Evolutionary conservation across 2,888 invertebrate genomes (phyloP).

Genomic region (Arrhopalites spinosus): DNA sequence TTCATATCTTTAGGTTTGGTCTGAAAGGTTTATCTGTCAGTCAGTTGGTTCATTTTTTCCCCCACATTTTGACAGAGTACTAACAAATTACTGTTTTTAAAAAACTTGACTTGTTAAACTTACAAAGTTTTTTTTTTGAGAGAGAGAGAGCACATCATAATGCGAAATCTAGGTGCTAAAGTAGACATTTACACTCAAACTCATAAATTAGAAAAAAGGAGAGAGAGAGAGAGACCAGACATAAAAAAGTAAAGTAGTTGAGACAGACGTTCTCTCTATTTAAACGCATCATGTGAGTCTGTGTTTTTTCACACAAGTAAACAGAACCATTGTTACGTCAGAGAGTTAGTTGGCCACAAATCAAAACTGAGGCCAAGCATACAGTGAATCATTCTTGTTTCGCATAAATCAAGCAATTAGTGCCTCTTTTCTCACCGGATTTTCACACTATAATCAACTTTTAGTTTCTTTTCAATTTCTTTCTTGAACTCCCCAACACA

Average conservation of each 20-base stretch:
- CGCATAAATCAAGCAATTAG: slow-evolving; percentile 49
- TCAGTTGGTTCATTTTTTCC: too few relatives aligned
- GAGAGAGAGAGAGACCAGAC: neutral
- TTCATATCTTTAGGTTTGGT: too few relatives aligned
- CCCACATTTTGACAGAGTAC: too few relatives aligned
- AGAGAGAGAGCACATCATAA: neutral
- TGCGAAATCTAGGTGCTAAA: neutral
- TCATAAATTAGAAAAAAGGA: neutral
- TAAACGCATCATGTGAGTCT: neutral
- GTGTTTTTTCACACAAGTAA: neutral
- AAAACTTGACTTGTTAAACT: too few relatives aligned
- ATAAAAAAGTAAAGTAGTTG: too few relatives aligned
- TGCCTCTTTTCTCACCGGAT: slow-evolving; percentile 40
- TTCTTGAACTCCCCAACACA: neutral
- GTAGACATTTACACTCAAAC: slow-evolving; percentile 13
- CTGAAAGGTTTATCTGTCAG: too few relatives aligned
- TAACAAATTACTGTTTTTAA: too few relatives aligned
- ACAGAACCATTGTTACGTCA: slow-evolving; percentile 17
- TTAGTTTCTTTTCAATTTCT: slow-evolving; percentile 42
- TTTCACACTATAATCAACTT: slow-evolving; percentile 50
- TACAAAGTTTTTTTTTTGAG: neutral
- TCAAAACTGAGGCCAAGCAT: neutral
- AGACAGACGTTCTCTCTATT: too few relatives aligned
- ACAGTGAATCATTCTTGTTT: slow-evolving; percentile 6
- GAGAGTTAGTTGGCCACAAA: slow-evolving; percentile 14